Evolutionary conservation across 2,113 vertebrate genomes (phyloP), one percentile per base, ranked within the genome.

Genomic region (Brachyistius frenatus): DNA sequence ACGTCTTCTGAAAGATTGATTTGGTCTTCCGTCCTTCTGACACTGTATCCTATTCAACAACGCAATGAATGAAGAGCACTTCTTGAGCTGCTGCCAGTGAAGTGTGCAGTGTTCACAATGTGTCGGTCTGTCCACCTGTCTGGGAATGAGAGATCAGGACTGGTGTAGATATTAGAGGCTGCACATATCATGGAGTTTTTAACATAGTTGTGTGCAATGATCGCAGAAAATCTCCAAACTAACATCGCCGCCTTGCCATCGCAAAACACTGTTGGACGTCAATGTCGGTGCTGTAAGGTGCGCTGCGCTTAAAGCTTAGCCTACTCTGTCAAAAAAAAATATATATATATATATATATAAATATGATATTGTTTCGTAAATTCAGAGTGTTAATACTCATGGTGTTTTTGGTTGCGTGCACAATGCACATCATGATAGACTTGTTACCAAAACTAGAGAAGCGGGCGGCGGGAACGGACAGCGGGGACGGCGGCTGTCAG

Each of bases 341-440:
- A 77, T 30, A 30, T 44, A 49, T n/a, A 23, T 5, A 77, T 30
- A 30, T 44, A 49, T n/a, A 56, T 32, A 88, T 88, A 88, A 97
- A 95, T 81, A 97, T 97, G 97, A 95, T 98, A 33, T 84, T 97
- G 89, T 95, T 97, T 65, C 96, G 97, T 73, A 95, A 95, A 93
- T 98, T 98, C 93, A 89, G 97, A 83, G 94, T 97, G 84, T 81
- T 99, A 65, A 95, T 98, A 63, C 93, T 98, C 31, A 94, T 94
- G 95, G 96, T 96, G 65, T 97, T 99, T 76, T 83, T 99, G 63
- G 86, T 96, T 35, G 97, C 97, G 37, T 98, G 97, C 91, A 97
- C 97, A 63, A 94, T 98, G 95, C 97, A 99, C 93, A 96, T 99
- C 80, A 95, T 96, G 94, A 95, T 98, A 76, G 97, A 98, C 92